Evolutionary conservation across 2,797 vertebrate genomes (phyloP).

Genomic region (Hemibagrus guttatus): DNA sequence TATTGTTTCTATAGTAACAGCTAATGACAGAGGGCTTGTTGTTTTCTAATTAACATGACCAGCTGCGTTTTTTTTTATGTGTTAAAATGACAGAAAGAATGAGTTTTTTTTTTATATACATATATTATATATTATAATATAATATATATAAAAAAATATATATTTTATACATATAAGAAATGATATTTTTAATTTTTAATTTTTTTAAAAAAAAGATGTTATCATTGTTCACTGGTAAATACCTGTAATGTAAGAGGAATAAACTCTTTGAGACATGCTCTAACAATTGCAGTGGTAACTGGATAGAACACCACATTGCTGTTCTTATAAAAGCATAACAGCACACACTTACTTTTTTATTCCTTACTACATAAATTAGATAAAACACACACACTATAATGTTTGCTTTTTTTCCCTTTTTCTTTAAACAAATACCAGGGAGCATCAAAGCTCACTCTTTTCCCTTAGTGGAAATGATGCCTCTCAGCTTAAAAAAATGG

Average conservation of each 20-base stretch:
- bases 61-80: not conserved
- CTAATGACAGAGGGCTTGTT: not conserved
- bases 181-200: not conserved
- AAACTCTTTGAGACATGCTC: not conserved
- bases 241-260: not conserved
- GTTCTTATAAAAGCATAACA: not conserved
- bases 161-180: not conserved
- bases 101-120: too few species aligned
- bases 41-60: not conserved
- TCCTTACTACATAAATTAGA: not conserved
- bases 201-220: too few species aligned
- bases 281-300: not conserved
- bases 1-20: slow-evolving; percentile 17
- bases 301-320: not conserved
- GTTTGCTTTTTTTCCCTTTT: too few species aligned
- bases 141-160: not conserved
- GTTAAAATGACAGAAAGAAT: not conserved
- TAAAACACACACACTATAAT: too few species aligned
- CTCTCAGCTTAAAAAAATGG: too few species aligned
- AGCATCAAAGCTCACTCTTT: too few species aligned
- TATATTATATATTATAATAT: not conserved
- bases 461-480: too few species aligned
- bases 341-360: not conserved
- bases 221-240: not conserved
- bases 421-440: too few species aligned